phyloP scores from a whole-genome alignment of 2,797 vertebrate species.

The Simalia tracyae region DNA sequence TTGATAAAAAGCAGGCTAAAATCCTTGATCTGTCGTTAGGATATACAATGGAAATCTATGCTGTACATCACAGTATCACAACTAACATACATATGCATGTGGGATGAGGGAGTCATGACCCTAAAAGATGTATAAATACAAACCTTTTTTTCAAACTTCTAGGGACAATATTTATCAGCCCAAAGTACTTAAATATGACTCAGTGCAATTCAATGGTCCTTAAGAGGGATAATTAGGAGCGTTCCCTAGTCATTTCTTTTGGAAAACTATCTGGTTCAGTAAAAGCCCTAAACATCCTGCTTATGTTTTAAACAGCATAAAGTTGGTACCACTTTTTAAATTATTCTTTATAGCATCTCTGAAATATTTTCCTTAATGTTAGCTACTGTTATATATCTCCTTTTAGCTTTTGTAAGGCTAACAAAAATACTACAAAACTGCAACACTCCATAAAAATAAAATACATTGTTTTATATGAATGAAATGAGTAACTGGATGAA shows the following conservation, averaged over 20 bases:
- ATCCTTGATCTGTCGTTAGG: neutral
- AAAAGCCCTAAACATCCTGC: fast-evolving
- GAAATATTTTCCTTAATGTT: constrained; percentile 37
- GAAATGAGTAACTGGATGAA: constrained; percentile 33
- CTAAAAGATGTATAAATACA: neutral
- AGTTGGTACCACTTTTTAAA: neutral
- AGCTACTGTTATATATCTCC: constrained; percentile 62
- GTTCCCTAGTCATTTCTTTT: neutral
- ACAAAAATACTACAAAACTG: constrained; percentile 39
- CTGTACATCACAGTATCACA: neutral
- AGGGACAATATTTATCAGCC: neutral
- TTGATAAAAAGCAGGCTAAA: neutral
- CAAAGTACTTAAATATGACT: neutral
- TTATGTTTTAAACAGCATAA: neutral
- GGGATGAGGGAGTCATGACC: neutral
- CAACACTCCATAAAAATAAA: constrained; percentile 46
- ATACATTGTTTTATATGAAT: constrained; percentile 40
- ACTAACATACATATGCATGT: neutral
- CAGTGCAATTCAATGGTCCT: neutral
- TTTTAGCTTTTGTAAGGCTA: constrained; percentile 40
- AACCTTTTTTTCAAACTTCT: neutral
- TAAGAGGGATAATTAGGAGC: neutral
- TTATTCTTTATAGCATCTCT: neutral
- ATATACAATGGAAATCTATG: neutral
- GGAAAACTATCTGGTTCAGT: neutral